Base-by-base conservation (phyloP, 2,797 vertebrate species). In the Phaenicophaeus curvirostris region DNA sequence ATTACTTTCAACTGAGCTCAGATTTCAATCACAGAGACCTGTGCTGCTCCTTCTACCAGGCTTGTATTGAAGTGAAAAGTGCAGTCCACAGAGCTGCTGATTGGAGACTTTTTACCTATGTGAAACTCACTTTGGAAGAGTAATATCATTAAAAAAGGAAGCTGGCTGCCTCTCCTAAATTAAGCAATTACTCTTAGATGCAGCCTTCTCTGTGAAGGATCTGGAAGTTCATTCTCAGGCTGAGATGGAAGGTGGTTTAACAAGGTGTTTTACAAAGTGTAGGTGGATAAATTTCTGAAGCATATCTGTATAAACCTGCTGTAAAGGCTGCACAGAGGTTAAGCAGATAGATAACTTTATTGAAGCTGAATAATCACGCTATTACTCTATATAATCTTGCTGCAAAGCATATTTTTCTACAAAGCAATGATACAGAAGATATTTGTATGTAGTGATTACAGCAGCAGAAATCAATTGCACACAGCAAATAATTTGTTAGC, bases 291-390 rank as follows among this genome's bases (percentile, higher is more conserved):
- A 95, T 90, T 96, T 41, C 62, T 96, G 92, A 91, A 92, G 94
- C 55, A 15, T 90, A 90, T 94, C 96, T 96, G 89, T 94, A 89
- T 76, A 96, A 97, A 93, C 87, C 82, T 27, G 11, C 85, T 95
- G 54, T 58, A 94, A 95, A 94, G 84, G 89, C 90, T 96, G 89
- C 90, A 85, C 87, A 92, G 95, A 97, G 96, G 72, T 94, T 86
- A 95, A 95, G 95, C 77, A 76, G 85, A 80, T 41, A 91, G 92
- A 87, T 77, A 96, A 89, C 93, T 95, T 82, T 54, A 58, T 62
- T 61, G 74, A 93, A 87, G 85, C 84, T 88, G 87, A 94, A 83
- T 95, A 78, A 95, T 93, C 88, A 44, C 75, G 57, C 65, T 80
- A 66, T 92, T 96, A 75, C 75, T 92, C 78, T 69, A 13, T 79